These are phyloP conservation scores for Harpagus bidentatus DNA, from an alignment of 2,113 vertebrate genomes.

Conservation along the genomic window DNA sequence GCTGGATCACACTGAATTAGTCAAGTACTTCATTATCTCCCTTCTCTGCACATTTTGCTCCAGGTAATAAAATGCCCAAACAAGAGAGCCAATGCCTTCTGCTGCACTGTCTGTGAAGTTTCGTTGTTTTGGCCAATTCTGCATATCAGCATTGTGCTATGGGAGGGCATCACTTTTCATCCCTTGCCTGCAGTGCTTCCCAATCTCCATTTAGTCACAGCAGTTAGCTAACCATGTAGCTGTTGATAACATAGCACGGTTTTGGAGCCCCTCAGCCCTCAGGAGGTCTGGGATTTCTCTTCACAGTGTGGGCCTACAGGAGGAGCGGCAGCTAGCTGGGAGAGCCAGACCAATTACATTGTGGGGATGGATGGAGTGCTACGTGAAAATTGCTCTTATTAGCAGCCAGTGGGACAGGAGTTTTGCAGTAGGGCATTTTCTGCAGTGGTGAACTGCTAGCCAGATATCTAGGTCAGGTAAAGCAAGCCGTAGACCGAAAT, in stretches of 20 bases:
- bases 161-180: constrained; percentile 74
- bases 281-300: constrained; percentile 80
- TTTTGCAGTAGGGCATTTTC: constrained; percentile 24
- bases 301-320: constrained; percentile 61
- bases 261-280: constrained; percentile 67
- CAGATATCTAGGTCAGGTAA: constrained; percentile 43
- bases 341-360: constrained; percentile 84
- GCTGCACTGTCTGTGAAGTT: constrained; percentile 83
- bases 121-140: constrained; percentile 75
- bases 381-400: constrained; percentile 28
- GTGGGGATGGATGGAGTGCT: neutral
- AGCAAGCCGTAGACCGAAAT: neutral
- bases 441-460: neutral
- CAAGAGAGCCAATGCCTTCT: constrained; percentile 82
- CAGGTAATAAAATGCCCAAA: constrained; percentile 86
- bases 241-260: constrained; percentile 71
- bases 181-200: constrained; percentile 74
- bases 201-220: constrained; percentile 74
- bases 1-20: constrained; percentile 93
- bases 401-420: constrained; percentile 13
- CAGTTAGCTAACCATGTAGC: constrained; percentile 77
- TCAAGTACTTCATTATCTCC: constrained; percentile 87
- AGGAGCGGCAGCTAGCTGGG: constrained; percentile 74
- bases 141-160: constrained; percentile 70
- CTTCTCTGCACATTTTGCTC: constrained; percentile 87